Evolutionary conservation across 2,888 invertebrate species (phyloP).

Genomic region (Eretmocerus hayati): DNA sequence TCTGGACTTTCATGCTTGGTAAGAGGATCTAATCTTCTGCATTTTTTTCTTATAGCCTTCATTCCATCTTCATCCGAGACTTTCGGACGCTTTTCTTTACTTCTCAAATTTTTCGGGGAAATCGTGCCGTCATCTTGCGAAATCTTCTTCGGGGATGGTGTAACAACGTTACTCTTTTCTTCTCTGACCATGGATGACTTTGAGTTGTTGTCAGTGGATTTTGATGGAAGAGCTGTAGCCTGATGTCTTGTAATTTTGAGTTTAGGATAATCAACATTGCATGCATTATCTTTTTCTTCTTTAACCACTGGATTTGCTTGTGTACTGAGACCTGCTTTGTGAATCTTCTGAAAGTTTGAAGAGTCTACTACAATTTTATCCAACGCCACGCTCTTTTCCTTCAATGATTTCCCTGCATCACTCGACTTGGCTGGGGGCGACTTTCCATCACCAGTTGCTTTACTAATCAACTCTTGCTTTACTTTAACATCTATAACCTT

Average conservation of each 20-base stretch:
- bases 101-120: slow-evolving; percentile 9
- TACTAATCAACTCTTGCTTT: slow-evolving; percentile 5
- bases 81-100: not conserved
- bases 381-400: not conserved
- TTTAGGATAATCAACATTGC: slow-evolving; percentile 20
- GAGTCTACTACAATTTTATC: not conserved
- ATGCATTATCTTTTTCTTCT: slow-evolving; percentile 19
- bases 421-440: no score
- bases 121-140: not conserved
- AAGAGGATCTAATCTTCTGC: no score
- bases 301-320: slow-evolving; percentile 14
- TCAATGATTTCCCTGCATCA: slow-evolving; percentile 1
- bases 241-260: slow-evolving; percentile 18
- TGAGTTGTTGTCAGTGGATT: not conserved
- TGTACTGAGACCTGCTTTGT: no score
- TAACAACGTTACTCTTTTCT: not conserved
- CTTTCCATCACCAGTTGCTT: not conserved
- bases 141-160: not conserved
- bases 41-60: not conserved
- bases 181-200: not conserved
- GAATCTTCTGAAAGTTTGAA: no score
- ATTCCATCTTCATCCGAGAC: not conserved
- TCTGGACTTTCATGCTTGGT: no score
- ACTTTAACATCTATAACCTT: slow-evolving; percentile 4
- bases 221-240: slow-evolving; percentile 2